Conservation (phyloP, 2,797 vertebrate species). For the Dicrostonyx torquatus region DNA sequence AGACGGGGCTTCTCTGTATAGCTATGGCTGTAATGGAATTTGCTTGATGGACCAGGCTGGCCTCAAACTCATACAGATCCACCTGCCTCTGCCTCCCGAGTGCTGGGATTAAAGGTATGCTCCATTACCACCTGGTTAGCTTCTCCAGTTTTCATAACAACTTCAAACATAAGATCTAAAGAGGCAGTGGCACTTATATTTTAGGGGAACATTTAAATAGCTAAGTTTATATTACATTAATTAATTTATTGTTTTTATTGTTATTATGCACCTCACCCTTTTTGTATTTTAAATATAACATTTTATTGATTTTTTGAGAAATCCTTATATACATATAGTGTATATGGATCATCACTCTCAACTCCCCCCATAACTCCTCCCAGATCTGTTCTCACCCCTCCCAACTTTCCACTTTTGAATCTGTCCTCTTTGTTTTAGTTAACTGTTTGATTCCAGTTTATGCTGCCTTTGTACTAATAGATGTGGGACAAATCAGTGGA, state of each 20-base stretch:
- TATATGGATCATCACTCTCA: neutral
- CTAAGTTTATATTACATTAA: neutral
- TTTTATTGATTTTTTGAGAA: neutral
- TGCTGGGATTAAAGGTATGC: neutral
- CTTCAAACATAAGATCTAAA: neutral
- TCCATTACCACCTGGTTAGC: neutral
- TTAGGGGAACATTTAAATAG: neutral
- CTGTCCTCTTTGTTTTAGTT: neutral
- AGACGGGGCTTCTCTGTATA: neutral
- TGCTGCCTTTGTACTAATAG: neutral
- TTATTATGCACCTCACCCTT: neutral
- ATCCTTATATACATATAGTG: neutral
- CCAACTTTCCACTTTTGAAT: neutral
- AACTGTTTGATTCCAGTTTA: neutral
- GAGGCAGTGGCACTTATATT: neutral
- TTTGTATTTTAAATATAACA: neutral
- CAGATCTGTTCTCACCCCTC: neutral
- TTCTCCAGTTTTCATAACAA: neutral
- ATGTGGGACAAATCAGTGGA: neutral
- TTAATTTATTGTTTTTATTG: neutral
- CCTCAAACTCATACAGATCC: neutral
- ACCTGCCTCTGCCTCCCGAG: neutral
- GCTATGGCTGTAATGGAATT: neutral
- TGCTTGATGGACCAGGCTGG: too few relatives aligned
- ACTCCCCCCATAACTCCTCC: neutral